These are phyloP conservation scores for Muscidifurax raptorellus DNA, from an alignment of 1,140 invertebrate species.

Conservation along the genomic window DNA sequence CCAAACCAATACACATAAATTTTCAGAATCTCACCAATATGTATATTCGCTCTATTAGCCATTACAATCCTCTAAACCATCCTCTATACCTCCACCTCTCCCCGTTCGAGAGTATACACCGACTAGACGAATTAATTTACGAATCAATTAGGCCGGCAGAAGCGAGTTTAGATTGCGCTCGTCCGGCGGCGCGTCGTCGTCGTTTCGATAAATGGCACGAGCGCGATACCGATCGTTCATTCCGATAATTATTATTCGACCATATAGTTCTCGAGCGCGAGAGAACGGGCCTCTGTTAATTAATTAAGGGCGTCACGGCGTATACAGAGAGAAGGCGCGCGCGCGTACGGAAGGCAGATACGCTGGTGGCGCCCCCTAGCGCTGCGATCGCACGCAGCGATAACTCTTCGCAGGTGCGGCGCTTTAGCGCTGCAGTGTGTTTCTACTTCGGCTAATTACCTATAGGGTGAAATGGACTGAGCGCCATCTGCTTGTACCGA, in stretches of 20 bases:
- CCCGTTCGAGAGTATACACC: too few relatives aligned
- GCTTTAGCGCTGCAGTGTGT: background rate
- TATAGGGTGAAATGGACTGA: conserved; percentile 38
- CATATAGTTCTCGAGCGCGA: conserved; percentile 26
- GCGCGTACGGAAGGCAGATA: conserved; percentile 39
- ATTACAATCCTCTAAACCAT: too few relatives aligned
- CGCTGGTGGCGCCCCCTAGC: background rate
- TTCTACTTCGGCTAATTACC: conserved; percentile 69
- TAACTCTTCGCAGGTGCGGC: conserved; percentile 62
- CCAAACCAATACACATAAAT: too few relatives aligned
- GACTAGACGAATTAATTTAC: conserved; percentile 64
- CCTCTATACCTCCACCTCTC: too few relatives aligned
- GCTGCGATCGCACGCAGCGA: conserved; percentile 63
- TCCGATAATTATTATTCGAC: conserved; percentile 72
- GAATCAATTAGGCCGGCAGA: conserved; percentile 64
- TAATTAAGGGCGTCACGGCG: conserved; percentile 59
- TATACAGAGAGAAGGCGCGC: background rate
- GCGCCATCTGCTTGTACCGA: too few relatives aligned
- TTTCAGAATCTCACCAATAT: too few relatives aligned
- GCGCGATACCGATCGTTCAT: conserved; percentile 70
- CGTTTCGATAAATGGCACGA: conserved; percentile 67
- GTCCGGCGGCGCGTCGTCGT: background rate
- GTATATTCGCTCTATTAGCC: too few relatives aligned
- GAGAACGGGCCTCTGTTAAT: conserved; percentile 60
- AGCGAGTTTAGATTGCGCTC: conserved; percentile 61